These are phyloP conservation scores for Megalops cyprinoides DNA, from an alignment of 2,797 vertebrate genomes.

Conservation along the genomic window DNA sequence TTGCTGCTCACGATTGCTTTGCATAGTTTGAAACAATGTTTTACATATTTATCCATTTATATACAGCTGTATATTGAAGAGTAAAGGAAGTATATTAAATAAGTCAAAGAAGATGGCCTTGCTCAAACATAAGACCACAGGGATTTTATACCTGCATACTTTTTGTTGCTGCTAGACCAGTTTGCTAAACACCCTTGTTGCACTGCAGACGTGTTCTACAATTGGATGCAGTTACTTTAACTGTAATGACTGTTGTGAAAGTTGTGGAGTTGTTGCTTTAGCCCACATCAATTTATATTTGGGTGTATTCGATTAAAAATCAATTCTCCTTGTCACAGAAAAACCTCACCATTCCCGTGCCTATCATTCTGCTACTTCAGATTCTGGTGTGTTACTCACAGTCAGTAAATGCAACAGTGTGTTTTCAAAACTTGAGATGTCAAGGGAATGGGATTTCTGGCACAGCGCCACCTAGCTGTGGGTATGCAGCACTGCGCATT, in stretches of 20 bases:
- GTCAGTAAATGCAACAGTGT: not conserved
- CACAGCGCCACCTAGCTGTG: not conserved
- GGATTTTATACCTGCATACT: not conserved
- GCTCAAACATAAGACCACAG: not conserved
- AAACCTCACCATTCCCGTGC: not conserved
- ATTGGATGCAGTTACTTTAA: not conserved
- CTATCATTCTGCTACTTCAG: not conserved
- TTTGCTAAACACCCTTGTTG: not conserved
- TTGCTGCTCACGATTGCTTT: too few species aligned
- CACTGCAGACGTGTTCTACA: not conserved
- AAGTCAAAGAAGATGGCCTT: not conserved
- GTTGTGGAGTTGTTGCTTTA: not conserved
- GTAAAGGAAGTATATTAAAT: not conserved
- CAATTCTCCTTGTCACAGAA: not conserved
- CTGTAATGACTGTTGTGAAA: not conserved
- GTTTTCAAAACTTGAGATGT: not conserved
- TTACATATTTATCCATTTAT: not conserved
- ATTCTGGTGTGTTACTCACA: not conserved
- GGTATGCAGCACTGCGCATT: not conserved
- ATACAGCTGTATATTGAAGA: not conserved
- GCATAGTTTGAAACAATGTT: too few species aligned
- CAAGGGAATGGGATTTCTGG: not conserved
- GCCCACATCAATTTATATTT: conserved; percentile 6
- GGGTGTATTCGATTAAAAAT: conserved; percentile 2
- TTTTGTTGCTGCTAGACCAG: not conserved